Conservation (phyloP, 2,113 vertebrate genomes). For the Dinomys branickii region DNA sequence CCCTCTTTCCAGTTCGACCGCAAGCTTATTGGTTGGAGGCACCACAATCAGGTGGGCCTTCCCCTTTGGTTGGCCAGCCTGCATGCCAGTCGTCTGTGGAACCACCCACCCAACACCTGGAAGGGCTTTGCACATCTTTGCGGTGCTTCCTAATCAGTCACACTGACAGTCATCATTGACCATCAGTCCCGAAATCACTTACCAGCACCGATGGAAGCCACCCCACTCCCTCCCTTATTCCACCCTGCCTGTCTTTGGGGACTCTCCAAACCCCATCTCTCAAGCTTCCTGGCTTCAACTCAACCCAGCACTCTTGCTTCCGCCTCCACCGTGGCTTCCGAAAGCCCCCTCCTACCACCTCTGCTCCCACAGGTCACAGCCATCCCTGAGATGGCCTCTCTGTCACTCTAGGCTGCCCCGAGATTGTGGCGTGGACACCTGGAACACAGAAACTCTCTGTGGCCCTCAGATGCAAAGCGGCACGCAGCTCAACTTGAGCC, state of each 20-base stretch:
- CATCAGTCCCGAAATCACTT: background rate
- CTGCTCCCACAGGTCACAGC: background rate
- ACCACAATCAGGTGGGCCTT: background rate
- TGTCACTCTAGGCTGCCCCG: background rate
- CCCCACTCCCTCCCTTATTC: background rate
- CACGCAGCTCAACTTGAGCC: background rate
- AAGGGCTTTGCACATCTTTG: background rate
- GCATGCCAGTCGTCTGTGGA: background rate
- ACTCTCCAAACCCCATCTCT: background rate
- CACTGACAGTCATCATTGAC: background rate
- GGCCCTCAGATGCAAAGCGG: background rate
- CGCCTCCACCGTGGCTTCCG: background rate
- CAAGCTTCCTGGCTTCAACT: background rate
- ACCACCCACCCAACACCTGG: background rate
- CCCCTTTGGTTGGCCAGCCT: background rate
- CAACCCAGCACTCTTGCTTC: background rate
- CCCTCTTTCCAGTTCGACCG: background rate
- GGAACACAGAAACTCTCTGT: accelerated
- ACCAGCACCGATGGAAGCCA: background rate
- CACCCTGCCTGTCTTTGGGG: background rate
- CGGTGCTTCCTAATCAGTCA: background rate
- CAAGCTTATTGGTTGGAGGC: background rate
- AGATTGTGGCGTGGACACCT: background rate
- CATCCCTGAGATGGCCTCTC: background rate
- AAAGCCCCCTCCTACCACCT: background rate